A percentile compares a stretch with the other conserved stretches of the same genome.
These are phyloP conservation scores for Leptocoma aspasia DNA, from an alignment of 2,113 vertebrate genomes.

Conservation along the genomic window DNA sequence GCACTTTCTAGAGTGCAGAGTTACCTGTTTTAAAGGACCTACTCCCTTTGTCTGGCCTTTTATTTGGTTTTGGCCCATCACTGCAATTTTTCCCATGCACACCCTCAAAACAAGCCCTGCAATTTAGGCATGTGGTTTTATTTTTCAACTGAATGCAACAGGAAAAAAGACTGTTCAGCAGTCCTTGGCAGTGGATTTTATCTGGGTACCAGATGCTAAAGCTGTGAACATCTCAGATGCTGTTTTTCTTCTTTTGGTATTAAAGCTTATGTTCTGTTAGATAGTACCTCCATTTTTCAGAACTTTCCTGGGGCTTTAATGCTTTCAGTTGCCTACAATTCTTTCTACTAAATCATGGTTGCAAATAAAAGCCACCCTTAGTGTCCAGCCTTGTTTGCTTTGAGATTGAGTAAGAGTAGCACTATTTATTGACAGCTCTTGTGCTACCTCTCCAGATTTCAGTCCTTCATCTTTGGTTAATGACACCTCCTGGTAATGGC, in stretches of 20 bases:
- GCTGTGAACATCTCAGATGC: not conserved
- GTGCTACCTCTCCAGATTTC: not conserved
- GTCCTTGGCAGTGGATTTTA: not conserved
- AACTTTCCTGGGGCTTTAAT: not conserved
- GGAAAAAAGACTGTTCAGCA: not conserved
- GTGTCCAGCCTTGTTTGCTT: not conserved
- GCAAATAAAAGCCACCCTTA: not conserved
- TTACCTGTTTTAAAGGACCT: accelerated
- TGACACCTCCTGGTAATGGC: accelerated
- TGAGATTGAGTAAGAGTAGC: not conserved
- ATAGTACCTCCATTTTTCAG: not conserved
- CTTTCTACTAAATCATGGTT: not conserved
- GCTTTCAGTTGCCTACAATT: not conserved
- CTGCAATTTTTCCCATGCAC: not conserved
- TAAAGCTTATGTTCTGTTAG: not conserved
- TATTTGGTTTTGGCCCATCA: not conserved
- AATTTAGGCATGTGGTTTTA: not conserved
- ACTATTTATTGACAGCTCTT: not conserved
- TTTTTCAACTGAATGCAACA: not conserved
- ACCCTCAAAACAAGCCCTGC: not conserved
- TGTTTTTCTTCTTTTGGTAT: not conserved
- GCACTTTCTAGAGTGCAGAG: not conserved
- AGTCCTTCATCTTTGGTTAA: accelerated
- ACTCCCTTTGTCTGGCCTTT: not conserved
- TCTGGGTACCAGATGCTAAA: not conserved